phyloP scores from a whole-genome alignment of 2,888 invertebrate species.

The Limenitis camilla region DNA sequence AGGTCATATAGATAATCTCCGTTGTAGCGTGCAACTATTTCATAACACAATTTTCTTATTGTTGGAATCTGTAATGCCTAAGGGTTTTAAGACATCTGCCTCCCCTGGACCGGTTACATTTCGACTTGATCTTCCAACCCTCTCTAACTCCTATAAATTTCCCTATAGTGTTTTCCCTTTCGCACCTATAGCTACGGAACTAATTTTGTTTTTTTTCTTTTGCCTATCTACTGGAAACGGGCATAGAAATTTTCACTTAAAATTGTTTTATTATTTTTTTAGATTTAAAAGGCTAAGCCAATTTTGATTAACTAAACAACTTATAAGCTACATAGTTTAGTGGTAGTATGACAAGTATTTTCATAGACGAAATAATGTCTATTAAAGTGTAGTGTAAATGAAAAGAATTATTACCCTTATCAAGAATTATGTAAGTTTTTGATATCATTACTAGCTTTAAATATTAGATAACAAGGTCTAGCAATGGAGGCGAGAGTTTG shows the following conservation, averaged over 20 bases:
- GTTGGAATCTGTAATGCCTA: constrained; percentile 60
- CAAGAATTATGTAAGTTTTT: no score
- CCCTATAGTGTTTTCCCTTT: constrained; percentile 36
- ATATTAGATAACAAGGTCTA: no score
- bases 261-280: constrained; percentile 35
- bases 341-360: no score
- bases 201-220: constrained; percentile 66
- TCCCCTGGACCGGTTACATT: constrained; percentile 67
- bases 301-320: not conserved
- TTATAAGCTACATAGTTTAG: no score
- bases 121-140: constrained; percentile 47
- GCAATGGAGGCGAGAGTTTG: no score
- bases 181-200: constrained; percentile 52
- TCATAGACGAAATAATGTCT: no score
- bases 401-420: no score
- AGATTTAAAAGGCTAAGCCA: constrained; percentile 24
- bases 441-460: no score
- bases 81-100: constrained; percentile 67
- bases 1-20: not conserved
- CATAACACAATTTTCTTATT: constrained; percentile 57
- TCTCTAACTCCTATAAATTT: constrained; percentile 32
- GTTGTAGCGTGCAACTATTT: constrained; percentile 1
- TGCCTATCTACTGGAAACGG: constrained; percentile 54
- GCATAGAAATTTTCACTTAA: constrained; percentile 24
- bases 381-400: no score